A percentile compares a stretch with the other conserved stretches of the same genome.
Evolutionary conservation across 2,888 invertebrate species (phyloP).

Genomic region (Adelognathus sp.): DNA sequence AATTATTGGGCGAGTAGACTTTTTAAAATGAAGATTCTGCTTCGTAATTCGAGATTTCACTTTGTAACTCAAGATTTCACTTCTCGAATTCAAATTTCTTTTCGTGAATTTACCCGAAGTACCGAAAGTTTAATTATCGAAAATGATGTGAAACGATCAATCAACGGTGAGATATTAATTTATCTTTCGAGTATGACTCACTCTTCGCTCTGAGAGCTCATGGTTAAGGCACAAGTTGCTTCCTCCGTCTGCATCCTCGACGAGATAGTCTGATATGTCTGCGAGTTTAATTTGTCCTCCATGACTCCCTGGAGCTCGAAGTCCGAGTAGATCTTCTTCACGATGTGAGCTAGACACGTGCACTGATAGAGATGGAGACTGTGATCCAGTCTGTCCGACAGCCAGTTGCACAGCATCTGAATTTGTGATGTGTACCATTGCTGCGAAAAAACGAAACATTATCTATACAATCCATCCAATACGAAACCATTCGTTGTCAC

Average conservation of each 20-base stretch:
- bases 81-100: no score
- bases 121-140: no score
- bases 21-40: no score
- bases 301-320: conserved; percentile 99
- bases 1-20: no score
- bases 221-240: conserved; percentile 94
- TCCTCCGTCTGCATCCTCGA: conserved; percentile 98
- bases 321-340: conserved; percentile 99
- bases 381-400: conserved; percentile 95
- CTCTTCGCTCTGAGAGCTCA: conserved; percentile 90
- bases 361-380: conserved; percentile 98
- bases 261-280: conserved; percentile 95
- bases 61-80: no score
- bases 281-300: conserved; percentile 97
- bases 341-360: conserved; percentile 97
- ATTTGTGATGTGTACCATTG: conserved; percentile 98
- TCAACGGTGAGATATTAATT: background rate
- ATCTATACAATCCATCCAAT: no score
- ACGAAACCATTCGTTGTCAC: no score
- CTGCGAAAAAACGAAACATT: conserved; percentile 82
- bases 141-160: conserved; percentile 58
- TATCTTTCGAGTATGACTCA: conserved; percentile 73
- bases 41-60: no score
- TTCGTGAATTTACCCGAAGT: no score
- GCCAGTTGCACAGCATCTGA: conserved; percentile 96